phyloP scores from a whole-genome alignment of 2,888 invertebrate genomes.

The Trichopria drosophilae region DNA sequence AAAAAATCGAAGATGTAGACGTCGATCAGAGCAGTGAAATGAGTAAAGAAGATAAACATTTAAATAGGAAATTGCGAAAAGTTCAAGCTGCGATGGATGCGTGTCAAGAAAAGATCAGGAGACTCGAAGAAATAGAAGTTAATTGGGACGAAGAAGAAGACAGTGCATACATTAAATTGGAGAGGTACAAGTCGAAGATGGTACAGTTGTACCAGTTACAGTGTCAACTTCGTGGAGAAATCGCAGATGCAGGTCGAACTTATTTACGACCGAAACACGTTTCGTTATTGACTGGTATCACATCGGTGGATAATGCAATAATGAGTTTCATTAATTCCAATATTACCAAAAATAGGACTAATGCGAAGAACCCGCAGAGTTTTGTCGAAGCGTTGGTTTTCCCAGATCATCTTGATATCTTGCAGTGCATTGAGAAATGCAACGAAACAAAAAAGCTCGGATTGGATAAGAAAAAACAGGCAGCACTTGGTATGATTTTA shows the following conservation, averaged over 20 bases:
- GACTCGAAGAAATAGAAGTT: constrained; percentile 71
- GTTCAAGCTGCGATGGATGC: constrained; percentile 66
- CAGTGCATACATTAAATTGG: constrained; percentile 72
- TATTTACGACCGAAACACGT: constrained; percentile 47
- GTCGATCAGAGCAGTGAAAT: constrained; percentile 13
- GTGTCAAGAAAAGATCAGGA: constrained; percentile 68
- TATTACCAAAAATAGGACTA: constrained; percentile 38
- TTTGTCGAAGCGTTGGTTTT: constrained; percentile 42
- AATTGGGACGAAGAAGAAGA: constrained; percentile 75
- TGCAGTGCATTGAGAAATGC: constrained; percentile 44
- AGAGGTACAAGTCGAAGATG: constrained; percentile 60
- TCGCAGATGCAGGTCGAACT: constrained; percentile 41
- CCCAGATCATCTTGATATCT: constrained; percentile 52
- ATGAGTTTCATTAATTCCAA: constrained; percentile 49
- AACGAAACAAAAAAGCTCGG: constrained; percentile 40
- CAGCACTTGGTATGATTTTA: constrained; percentile 42
- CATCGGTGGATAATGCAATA: constrained; percentile 48
- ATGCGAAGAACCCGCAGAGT: constrained; percentile 27
- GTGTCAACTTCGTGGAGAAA: constrained; percentile 44
- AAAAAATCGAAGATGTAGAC: neutral
- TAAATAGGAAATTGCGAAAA: constrained; percentile 24
- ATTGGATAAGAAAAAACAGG: constrained; percentile 33
- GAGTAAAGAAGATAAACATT: constrained; percentile 9
- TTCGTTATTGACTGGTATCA: constrained; percentile 41
- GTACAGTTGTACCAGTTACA: constrained; percentile 42